These are phyloP conservation scores for Plestiodon gilberti DNA, from an alignment of 2,113 vertebrate species.

Conservation along the genomic window DNA sequence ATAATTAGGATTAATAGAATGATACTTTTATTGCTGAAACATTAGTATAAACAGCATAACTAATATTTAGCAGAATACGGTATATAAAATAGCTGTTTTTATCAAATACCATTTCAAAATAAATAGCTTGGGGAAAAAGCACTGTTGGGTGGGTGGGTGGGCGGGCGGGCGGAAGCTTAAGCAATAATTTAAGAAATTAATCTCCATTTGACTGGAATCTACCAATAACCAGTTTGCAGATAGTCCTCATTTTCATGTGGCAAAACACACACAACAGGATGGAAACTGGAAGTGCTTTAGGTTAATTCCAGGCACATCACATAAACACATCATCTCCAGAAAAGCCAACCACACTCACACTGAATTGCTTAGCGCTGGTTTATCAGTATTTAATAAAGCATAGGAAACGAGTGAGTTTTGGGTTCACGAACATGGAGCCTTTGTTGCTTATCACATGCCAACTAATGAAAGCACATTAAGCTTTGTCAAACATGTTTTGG, in stretches of 20 bases:
- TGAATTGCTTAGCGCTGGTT: constrained; percentile 21
- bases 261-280: neutral
- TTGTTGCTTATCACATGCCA: neutral
- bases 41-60: constrained; percentile 23
- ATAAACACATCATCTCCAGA: neutral
- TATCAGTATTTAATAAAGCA: neutral
- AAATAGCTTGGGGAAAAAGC: constrained; percentile 11
- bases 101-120: constrained; percentile 44
- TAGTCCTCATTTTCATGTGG: constrained; percentile 10
- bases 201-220: constrained; percentile 1
- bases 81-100: constrained; percentile 36
- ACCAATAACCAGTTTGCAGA: neutral
- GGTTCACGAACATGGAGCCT: constrained; percentile 9
- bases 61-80: constrained; percentile 39
- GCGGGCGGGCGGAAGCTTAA: neutral
- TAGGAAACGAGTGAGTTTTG: neutral
- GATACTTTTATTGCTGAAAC: constrained; percentile 29
- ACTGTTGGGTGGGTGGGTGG: neutral
- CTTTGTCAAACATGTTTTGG: neutral
- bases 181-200: constrained; percentile 24
- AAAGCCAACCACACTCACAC: constrained; percentile 16
- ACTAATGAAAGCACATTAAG: neutral
- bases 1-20: constrained; percentile 9
- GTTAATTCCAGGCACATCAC: neutral
- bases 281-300: accelerated